Base-by-base conservation (phyloP, 2,888 invertebrate species). In the Dascillus cervinus region DNA sequence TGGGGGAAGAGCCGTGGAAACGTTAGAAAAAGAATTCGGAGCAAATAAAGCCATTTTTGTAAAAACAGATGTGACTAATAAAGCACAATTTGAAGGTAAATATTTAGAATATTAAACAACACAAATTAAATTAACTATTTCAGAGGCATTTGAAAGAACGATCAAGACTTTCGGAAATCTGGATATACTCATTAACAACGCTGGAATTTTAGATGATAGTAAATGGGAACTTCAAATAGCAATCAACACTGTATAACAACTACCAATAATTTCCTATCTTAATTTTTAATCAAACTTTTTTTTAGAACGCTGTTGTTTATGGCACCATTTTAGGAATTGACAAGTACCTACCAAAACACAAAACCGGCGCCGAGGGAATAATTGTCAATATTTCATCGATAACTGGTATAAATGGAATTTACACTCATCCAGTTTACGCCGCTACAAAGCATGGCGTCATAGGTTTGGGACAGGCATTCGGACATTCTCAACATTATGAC, bases 171-270 rank as follows among this genome's bases (percentile, higher is more conserved):
- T 65, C 26, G 71, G 71, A 2, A 60, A 63, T 4, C 41, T 72
- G 14, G 70, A 72, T 34, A 68, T 73, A 26, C 61, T 72, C 3
- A 58, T 71, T 9, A 83, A 82, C 62, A 83, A 83, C 57, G 82
- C 82, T 4, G 82, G 82, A 4, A 76, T 81, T 22, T 77, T 79
- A 73, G 79, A 81, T 56, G 80, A 81, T 50, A 65, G 78, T 47
- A 76, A 79, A 52, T 81, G 80, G 79, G 79, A 80, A 53, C 64
- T 79, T 5, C 78, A 79, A 60, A 77, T 81, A 12, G 79, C 46
- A 9, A 37, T 52, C 14, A 53, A 55, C 33, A 32, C 51, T 24
- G 55, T 55, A n/a, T n/a, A n/a, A n/a, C n/a, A n/a, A n/a, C n/a
- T n/a, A n/a, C n/a, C n/a, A n/a, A n/a, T n/a, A n/a, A n/a, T n/a